phyloP scores from a whole-genome alignment of 2,797 vertebrate species.

The Nannoperca obscura region DNA sequence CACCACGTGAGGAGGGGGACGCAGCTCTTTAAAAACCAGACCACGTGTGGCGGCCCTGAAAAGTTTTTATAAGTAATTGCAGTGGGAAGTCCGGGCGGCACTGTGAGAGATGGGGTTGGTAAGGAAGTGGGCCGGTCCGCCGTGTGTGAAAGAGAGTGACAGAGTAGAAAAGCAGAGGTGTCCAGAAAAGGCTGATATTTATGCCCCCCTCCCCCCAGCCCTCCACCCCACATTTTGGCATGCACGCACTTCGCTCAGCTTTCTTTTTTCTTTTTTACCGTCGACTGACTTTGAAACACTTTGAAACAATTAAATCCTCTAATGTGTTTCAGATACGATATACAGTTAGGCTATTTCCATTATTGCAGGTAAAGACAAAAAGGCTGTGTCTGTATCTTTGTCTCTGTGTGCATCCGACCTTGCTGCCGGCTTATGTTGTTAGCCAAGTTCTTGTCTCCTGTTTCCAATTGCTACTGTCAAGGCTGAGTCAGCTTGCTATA shows the following conservation, averaged over 20 bases:
- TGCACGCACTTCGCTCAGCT: constrained; percentile 43
- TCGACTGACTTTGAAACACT: constrained; percentile 64
- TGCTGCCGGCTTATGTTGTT: constrained; percentile 63
- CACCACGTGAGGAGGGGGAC: constrained; percentile 86
- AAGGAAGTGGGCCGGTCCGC: constrained; percentile 88
- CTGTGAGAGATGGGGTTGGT: constrained; percentile 84
- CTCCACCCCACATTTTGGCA: constrained; percentile 60
- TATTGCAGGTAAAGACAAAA: constrained; percentile 67
- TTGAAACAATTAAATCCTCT: constrained; percentile 78
- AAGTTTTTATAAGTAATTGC: constrained; percentile 92
- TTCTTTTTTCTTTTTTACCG: constrained; percentile 57
- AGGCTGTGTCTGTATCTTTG: constrained; percentile 30
- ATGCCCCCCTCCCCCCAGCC: constrained; percentile 57
- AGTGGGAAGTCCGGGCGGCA: constrained; percentile 87
- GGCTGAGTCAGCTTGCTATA: constrained; percentile 71
- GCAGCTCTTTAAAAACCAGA: constrained; percentile 89
- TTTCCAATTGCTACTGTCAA: constrained; percentile 74
- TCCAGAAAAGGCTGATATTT: constrained; percentile 85
- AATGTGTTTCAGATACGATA: constrained; percentile 77
- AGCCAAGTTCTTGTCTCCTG: constrained; percentile 78
- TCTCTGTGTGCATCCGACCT: constrained; percentile 54
- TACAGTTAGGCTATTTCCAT: constrained; percentile 69
- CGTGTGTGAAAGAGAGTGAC: constrained; percentile 84
- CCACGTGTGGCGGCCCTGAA: constrained; percentile 89
- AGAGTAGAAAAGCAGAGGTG: constrained; percentile 80